These are phyloP conservation scores for Phalacrocorax brasilianus DNA, from an alignment of 2,113 vertebrate species.

Conservation along the genomic window DNA sequence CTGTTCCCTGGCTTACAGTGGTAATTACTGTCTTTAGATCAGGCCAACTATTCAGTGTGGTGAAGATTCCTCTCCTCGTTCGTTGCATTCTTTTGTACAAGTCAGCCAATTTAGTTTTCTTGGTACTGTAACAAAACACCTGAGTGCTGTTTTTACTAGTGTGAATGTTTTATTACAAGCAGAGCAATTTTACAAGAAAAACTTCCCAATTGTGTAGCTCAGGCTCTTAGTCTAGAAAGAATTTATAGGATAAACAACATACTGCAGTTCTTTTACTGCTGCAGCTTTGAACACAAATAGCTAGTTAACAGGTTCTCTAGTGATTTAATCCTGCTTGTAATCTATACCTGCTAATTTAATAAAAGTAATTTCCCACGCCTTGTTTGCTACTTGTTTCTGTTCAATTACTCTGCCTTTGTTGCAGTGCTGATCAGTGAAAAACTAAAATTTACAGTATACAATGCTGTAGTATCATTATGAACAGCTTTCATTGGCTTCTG, in stretches of 20 bases:
- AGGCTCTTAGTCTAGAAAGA: background rate
- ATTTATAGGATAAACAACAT: background rate
- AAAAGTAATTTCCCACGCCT: background rate
- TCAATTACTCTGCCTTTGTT: background rate
- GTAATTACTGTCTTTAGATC: background rate
- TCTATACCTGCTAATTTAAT: constrained; percentile 44
- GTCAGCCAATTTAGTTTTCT: background rate
- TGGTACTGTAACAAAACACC: background rate
- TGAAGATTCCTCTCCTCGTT: background rate
- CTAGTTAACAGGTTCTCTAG: background rate
- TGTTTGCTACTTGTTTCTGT: constrained; percentile 10
- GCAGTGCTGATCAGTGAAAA: background rate
- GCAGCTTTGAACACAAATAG: constrained; percentile 15
- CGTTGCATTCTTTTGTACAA: background rate
- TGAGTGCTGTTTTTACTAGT: background rate
- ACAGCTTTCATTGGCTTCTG: constrained; percentile 21
- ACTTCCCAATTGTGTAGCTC: background rate
- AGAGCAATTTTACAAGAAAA: background rate
- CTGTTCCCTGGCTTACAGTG: background rate
- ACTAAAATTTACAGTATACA: background rate
- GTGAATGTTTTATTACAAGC: background rate
- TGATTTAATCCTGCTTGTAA: constrained; percentile 24
- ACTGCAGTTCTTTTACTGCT: background rate
- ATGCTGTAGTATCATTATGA: background rate
- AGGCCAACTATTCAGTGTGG: background rate